Evolutionary conservation across 2,888 invertebrate genomes (phyloP), one percentile per base, ranked within the genome.

Genomic region (Ferrisia virgata): DNA sequence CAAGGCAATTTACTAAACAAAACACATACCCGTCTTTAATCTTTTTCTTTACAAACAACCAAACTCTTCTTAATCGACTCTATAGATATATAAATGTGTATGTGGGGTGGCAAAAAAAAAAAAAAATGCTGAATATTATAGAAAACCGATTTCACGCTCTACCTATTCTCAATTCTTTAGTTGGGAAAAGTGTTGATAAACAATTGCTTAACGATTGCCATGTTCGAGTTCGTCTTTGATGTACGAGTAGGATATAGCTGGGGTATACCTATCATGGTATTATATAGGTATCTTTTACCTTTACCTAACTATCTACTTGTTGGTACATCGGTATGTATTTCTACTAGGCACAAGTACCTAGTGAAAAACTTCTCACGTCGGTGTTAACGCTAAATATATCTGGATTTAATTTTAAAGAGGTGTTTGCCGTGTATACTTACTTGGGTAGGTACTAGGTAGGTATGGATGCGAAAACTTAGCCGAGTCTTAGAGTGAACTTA

Each of bases 391-490:
- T 72, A 33, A 33, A 72, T 72, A 72, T 72, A 72, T 72, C 72
- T 72, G 33, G 72, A 72, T 72, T 72, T 36, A 72, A 72, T 72
- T 72, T 72, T 72, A 72, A 72, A 72, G 72, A 72, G 72, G 72
- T 72, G 72, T 72, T 72, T 64, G 18, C 8, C 53, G 11, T 15
- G 31, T 15, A 4, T 31, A 64, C 64, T 15, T 28, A 58, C 58
- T n/a, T 5, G 22, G 18, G n/a, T n/a, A n/a, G n/a, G n/a, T n/a
- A n/a, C n/a, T n/a, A n/a, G n/a, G n/a, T n/a, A n/a, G n/a, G n/a
- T n/a, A n/a, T n/a, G n/a, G 58, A 33, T 72, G 33, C 31, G 72
- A 33, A 72, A 72, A 72, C 72, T 72, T 33, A 33, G n/a, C 47
- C 47, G 8, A 47, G 47, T 47, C 47, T 47, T 18, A 43, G 18